Evolutionary conservation across 2,888 invertebrate genomes (phyloP), one percentile per base, ranked within the genome.

Genomic region (Euplexia lucipara): DNA sequence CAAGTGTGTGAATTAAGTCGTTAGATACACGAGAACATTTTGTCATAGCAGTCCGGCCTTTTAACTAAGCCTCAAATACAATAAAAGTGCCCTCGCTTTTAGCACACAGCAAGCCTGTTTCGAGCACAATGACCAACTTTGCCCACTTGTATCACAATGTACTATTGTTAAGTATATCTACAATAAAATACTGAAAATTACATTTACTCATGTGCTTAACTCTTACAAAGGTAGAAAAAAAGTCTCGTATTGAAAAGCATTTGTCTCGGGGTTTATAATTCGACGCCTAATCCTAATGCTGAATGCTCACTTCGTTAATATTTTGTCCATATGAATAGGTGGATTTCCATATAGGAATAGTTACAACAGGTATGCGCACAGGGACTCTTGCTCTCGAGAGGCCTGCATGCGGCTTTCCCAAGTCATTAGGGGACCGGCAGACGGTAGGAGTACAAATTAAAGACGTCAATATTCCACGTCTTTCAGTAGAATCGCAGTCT

Each of bases 321-420:
- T 67, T 66, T 57, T 37, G 52, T 47, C 66, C 10, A 47, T 30
- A 39, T 34, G 34, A 30, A 56, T 48, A 26, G 52, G 34, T 7
- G n/a, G 56, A 42, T 57, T 73, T 42, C 4, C 8, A 37, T 41
- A 75, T 45, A 54, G 20, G 22, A 48, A 41, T 64, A 45, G 44
- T 34, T 59, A 54, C 45, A 49, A 49, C 48, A 49, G 67, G 47
- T 52, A 30, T 42, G 35, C 49, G 9, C 14, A 34, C 9, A n/a
- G 48, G 58, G 48, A 32, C n/a, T 34, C 18, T 41, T 51, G 22
- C 34, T 22, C 49, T 53, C 18, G 30, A 44, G 44, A 44, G 52
- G 10, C 20, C 26, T 35, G 20, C 8, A 53, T 16, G 30, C 8
- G 32, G 30, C 2, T 44, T 54, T 58, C 16, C 41, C 22, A 45